Percentiles rank a stretch among this genome's conserved stretches.
Conservation (phyloP, 2,888 invertebrate genomes). For the Scaptomyza reducta region DNA sequence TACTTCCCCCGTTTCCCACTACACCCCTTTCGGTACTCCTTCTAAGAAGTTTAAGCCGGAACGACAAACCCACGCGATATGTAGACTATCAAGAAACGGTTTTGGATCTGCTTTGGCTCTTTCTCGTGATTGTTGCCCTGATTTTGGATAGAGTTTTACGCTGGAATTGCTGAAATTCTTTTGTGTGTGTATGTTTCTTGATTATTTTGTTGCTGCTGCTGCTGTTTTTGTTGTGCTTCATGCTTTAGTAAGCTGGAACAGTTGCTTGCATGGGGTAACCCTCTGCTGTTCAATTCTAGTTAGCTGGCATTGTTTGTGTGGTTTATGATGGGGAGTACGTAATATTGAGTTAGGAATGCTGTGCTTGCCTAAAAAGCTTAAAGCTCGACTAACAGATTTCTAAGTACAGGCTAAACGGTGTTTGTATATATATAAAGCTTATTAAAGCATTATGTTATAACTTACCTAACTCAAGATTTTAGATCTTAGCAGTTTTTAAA, state of each 20-base stretch:
- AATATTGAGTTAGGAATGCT: constrained; percentile 19
- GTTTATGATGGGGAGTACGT: constrained; percentile 23
- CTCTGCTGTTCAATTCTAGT: constrained; percentile 36
- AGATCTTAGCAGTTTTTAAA: too few species aligned
- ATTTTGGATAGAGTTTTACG: constrained; percentile 39
- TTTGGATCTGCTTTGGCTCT: constrained; percentile 38
- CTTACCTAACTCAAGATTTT: too few species aligned
- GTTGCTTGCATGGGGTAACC: constrained; percentile 8
- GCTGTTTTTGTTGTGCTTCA: constrained; percentile 30
- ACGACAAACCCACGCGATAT: constrained; percentile 48
- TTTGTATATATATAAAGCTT: background rate
- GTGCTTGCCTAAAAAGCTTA: constrained; percentile 6
- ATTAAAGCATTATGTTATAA: background rate
- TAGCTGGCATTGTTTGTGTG: constrained; percentile 46
- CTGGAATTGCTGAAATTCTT: constrained; percentile 58
- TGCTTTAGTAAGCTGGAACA: constrained; percentile 49
- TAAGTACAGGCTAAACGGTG: background rate
- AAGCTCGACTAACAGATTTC: background rate
- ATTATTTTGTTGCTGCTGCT: constrained; percentile 12
- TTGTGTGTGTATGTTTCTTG: constrained; percentile 26
- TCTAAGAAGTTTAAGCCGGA: constrained; percentile 32
- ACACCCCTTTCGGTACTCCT: background rate
- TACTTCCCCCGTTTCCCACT: background rate
- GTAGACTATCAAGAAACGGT: constrained; percentile 37
- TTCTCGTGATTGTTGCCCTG: constrained; percentile 46